Evolutionary conservation across 2,888 invertebrate species (phyloP).

Genomic region (Apoda limacodes): DNA sequence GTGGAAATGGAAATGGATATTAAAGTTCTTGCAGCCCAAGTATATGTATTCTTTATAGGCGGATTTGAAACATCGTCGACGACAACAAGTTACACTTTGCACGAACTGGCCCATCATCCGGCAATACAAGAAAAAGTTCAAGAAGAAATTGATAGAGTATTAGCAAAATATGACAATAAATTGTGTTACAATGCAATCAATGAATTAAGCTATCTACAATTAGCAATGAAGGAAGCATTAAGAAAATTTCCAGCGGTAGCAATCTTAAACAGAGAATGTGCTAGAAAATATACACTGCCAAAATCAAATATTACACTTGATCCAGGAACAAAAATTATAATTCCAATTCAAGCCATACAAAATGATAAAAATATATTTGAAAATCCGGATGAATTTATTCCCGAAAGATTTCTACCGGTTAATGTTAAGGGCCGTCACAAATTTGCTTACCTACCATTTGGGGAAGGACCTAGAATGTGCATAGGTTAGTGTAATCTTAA

Average conservation of each 20-base stretch:
- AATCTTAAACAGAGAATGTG: slow-evolving; percentile 20
- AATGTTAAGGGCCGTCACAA: slow-evolving; percentile 15
- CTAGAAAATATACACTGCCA: slow-evolving; percentile 22
- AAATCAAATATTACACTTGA: slow-evolving; percentile 25
- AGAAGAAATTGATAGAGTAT: slow-evolving; percentile 29
- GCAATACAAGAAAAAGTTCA: slow-evolving; percentile 31
- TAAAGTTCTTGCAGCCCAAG: slow-evolving; percentile 16
- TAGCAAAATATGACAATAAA: slow-evolving; percentile 23
- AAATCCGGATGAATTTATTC: slow-evolving; percentile 26
- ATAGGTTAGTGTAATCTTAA: slow-evolving; percentile 21
- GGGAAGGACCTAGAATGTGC: slow-evolving; percentile 27
- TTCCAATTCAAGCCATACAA: slow-evolving; percentile 28
- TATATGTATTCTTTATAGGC: slow-evolving; percentile 23
- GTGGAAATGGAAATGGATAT: slow-evolving; percentile 16
- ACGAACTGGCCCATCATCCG: slow-evolving; percentile 30
- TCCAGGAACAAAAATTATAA: slow-evolving; percentile 22
- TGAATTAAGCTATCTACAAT: slow-evolving; percentile 23
- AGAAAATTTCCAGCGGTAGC: slow-evolving; percentile 26
- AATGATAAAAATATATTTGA: slow-evolving; percentile 27
- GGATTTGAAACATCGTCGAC: slow-evolving; percentile 24
- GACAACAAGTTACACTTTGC: slow-evolving; percentile 26
- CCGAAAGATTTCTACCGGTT: slow-evolving; percentile 25
- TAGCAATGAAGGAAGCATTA: slow-evolving; percentile 27
- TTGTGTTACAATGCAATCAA: slow-evolving; percentile 26
- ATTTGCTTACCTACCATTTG: slow-evolving; percentile 25